Evolutionary conservation across 2,113 vertebrate species (phyloP).

Genomic region (Diglossa brunneiventris): DNA sequence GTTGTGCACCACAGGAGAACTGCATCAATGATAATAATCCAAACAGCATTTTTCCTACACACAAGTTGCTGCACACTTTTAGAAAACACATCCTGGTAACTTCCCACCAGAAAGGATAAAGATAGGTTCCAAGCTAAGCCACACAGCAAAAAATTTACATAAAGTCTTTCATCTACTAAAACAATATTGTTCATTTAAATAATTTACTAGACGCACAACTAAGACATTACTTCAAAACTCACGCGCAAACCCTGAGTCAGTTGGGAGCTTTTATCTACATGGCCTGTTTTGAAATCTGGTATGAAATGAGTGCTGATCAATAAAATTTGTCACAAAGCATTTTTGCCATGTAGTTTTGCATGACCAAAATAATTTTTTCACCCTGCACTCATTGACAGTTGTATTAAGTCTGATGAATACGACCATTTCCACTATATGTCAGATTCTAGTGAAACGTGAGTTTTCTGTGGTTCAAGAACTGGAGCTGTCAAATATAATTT

Average conservation of each 20-base stretch:
- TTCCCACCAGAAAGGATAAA: background rate
- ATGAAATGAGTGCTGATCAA: background rate
- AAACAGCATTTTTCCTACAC: background rate
- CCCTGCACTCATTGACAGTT: background rate
- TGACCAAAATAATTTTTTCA: background rate
- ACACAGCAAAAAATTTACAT: background rate
- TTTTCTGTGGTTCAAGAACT: background rate
- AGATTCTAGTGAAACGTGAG: background rate
- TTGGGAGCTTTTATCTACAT: background rate
- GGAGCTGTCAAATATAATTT: background rate
- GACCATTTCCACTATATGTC: background rate
- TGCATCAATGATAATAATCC: background rate
- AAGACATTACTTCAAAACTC: background rate
- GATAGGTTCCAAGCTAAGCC: background rate
- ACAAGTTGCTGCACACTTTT: background rate
- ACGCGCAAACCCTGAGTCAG: rapidly evolving
- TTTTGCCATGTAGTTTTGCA: background rate
- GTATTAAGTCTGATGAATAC: background rate
- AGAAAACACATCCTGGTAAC: background rate
- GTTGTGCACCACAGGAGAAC: background rate
- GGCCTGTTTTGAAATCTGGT: background rate
- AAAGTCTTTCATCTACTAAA: background rate
- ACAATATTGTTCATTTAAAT: background rate
- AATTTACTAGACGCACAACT: background rate
- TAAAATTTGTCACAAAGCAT: background rate